phyloP scores from a whole-genome alignment of 2,888 invertebrate species.

The Abrostola tripartita region DNA sequence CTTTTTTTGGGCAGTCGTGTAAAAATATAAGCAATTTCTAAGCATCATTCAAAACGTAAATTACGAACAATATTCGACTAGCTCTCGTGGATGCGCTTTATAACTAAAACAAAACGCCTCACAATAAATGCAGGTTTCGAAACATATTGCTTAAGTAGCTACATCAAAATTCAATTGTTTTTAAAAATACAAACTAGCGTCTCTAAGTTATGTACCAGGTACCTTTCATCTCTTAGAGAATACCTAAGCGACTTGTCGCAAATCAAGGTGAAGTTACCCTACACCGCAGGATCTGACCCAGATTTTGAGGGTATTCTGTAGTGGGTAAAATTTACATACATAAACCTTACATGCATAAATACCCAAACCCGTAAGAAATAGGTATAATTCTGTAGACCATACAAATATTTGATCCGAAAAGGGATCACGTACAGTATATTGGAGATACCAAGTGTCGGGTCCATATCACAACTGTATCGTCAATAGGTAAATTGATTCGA shows the following conservation, averaged over 20 bases:
- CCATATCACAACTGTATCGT: not conserved
- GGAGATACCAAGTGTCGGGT: not conserved
- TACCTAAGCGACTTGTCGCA: constrained; percentile 2
- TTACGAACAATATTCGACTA: not conserved
- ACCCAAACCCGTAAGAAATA: constrained; percentile 3
- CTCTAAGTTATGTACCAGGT: constrained; percentile 3
- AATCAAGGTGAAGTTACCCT: constrained; percentile 5
- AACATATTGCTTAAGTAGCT: not conserved
- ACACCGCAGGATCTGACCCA: constrained; percentile 5
- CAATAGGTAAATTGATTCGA: not conserved
- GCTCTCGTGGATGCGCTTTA: not conserved
- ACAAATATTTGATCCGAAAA: constrained; percentile 4
- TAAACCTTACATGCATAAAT: constrained; percentile 3
- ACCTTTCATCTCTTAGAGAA: not conserved
- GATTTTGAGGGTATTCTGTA: constrained; percentile 4
- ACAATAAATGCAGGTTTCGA: not conserved
- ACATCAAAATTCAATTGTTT: not conserved
- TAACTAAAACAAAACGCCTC: not conserved
- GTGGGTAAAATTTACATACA: constrained; percentile 6
- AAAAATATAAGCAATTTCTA: constrained; percentile 4
- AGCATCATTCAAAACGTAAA: constrained; percentile 2
- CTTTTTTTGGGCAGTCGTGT: too few species aligned
- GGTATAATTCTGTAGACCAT: not conserved
- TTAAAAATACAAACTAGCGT: not conserved
- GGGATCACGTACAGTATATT: not conserved